phyloP scores from a whole-genome alignment of 64 coral and sea anemone genomes.

The Montipora efflorescens region DNA sequence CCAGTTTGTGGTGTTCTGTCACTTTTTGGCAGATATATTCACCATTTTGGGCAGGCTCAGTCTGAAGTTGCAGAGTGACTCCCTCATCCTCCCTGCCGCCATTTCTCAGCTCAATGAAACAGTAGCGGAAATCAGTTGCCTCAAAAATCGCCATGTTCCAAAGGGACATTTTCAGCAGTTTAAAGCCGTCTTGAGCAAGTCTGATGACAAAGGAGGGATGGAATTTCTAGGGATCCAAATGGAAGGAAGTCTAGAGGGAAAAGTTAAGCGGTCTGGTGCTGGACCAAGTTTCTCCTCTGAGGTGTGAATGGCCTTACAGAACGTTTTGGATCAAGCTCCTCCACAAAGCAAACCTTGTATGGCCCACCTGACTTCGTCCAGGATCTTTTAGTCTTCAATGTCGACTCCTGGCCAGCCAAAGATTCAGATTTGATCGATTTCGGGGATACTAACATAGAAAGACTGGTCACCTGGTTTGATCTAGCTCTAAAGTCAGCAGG shows the following conservation, averaged over 20 bases:
- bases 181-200: background rate
- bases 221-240: too few relatives aligned
- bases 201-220: too few relatives aligned
- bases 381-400: too few relatives aligned
- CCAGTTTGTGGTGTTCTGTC: background rate
- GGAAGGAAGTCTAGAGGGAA: too few relatives aligned
- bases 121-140: background rate
- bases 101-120: conserved; percentile 28
- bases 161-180: conserved; percentile 4
- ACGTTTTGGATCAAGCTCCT: too few relatives aligned
- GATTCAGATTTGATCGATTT: conserved; percentile 4
- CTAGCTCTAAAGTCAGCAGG: conserved; percentile 13
- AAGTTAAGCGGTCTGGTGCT: too few relatives aligned
- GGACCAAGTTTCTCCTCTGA: too few relatives aligned
- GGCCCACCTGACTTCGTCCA: too few relatives aligned
- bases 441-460: conserved; percentile 30
- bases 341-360: too few relatives aligned
- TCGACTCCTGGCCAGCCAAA: too few relatives aligned
- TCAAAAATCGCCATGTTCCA: conserved; percentile 15
- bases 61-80: conserved; percentile 3
- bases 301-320: too few relatives aligned
- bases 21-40: conserved; percentile 31
- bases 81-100: background rate
- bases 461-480: conserved; percentile 36
- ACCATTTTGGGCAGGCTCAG: background rate